Conservation (phyloP, 2,797 vertebrate genomes). For the Labroides dimidiatus region DNA sequence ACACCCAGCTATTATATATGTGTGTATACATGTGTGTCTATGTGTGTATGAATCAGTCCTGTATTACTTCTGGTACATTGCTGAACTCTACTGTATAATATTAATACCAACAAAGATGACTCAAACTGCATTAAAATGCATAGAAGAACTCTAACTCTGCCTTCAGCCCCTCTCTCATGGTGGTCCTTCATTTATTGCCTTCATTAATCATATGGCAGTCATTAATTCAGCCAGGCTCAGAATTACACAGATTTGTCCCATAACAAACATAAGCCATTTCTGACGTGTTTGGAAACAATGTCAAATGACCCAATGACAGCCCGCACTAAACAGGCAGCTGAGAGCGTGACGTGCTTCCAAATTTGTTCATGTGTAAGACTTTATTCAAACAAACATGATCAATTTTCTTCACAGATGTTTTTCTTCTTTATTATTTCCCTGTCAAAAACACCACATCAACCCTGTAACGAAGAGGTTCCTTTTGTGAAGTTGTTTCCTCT, state of each 20-base stretch:
- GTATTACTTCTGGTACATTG: slow-evolving; percentile 13
- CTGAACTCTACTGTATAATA: slow-evolving; percentile 26
- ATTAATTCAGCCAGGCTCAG: slow-evolving; percentile 60
- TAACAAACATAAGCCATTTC: slow-evolving; percentile 58
- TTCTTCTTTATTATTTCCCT: too few relatives aligned
- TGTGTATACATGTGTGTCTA: too few relatives aligned
- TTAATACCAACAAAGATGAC: slow-evolving; percentile 46
- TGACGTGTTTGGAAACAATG: slow-evolving; percentile 73
- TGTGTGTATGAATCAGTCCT: too few relatives aligned
- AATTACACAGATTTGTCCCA: slow-evolving; percentile 52
- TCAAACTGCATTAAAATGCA: slow-evolving; percentile 15
- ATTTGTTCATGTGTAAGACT: slow-evolving; percentile 54
- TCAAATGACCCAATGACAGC: slow-evolving; percentile 73
- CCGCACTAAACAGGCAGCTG: slow-evolving; percentile 59
- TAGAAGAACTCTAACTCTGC: not conserved
- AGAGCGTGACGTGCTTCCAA: slow-evolving; percentile 44
- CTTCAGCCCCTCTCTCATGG: slow-evolving; percentile 51
- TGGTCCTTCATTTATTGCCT: slow-evolving; percentile 69
- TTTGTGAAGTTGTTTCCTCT: not conserved
- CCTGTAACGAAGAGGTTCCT: not conserved
- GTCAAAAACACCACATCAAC: not conserved
- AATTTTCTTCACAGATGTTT: slow-evolving; percentile 49
- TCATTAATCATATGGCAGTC: slow-evolving; percentile 73
- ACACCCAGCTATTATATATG: too few relatives aligned
- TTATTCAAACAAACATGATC: slow-evolving; percentile 73